Evolutionary conservation across 2,888 invertebrate species (phyloP), one percentile per base, ranked within the genome.

Genomic region (Cepaea hortensis): DNA sequence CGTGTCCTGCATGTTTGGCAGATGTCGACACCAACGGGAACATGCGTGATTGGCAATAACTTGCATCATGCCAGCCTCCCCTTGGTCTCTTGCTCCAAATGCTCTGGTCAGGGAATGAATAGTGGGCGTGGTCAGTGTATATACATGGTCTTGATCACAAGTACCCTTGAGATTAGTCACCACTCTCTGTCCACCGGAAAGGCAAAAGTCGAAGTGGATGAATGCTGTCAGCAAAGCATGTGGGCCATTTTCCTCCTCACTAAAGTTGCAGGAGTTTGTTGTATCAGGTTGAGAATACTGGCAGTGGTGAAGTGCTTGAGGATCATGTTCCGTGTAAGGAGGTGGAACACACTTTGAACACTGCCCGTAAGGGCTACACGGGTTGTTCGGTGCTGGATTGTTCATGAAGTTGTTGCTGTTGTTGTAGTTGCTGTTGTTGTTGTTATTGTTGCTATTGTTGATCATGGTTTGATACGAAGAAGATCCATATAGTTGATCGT

Each of bases 1-100:
- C 23, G 70, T 6, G 9, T 73, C 23, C 7, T 35, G n/a, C 81
- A 82, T 77, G 46, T 62, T 68, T 11, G 68, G 81, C 70, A 86
- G 61, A 13, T 83, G 55, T 1, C 70, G 50, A 61, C 86, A 86
- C 23, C 68, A 48, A 6, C 15, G 46, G n/a, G 76, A 82, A 18
- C 86, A 86, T 0, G 3, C 61, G 46, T 86, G 86, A 55, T 82
- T 82, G 6, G 65, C 23, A 62, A 86, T 77, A 1, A 82, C 86
- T 76, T 15, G 4, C 20, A 18, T n/a, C n/a, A 86, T 82, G 11
- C 82, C 86, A 35, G 15, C 48, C 61, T 61, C 20, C 3, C 86
- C 86, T 20, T 35, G 9, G 75, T 86, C 86, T 50, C 77, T 46
- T 13, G 76, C 77, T 23, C 86, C 81, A 70, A 55, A 83, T 0